A percentile compares a stretch with the other conserved stretches of the same genome.
phyloP scores from a whole-genome alignment of 2,888 invertebrate species.

The Octodonta nipae region DNA sequence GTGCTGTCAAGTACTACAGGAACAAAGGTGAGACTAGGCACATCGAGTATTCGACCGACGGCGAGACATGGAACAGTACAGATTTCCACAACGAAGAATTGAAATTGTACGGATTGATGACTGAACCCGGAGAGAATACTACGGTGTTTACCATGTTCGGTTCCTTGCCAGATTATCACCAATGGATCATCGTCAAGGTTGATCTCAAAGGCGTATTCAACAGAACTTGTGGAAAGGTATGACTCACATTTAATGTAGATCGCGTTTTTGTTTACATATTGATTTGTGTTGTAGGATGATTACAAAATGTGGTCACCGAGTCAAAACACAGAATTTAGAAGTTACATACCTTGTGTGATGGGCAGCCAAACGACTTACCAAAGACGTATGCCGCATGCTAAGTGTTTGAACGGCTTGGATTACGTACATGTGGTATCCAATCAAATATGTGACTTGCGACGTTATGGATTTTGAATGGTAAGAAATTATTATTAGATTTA shows the following conservation, averaged over 20 bases:
- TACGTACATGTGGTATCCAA: constrained; percentile 57
- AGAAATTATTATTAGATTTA: constrained; percentile 14
- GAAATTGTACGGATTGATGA: constrained; percentile 79
- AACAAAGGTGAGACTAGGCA: constrained; percentile 62
- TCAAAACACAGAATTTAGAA: constrained; percentile 40
- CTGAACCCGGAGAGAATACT: constrained; percentile 87
- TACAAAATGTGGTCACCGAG: constrained; percentile 82
- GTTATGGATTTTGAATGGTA: constrained; percentile 71
- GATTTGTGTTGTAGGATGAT: constrained; percentile 44
- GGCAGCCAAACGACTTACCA: constrained; percentile 67
- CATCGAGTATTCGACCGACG: constrained; percentile 73
- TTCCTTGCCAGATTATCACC: constrained; percentile 60
- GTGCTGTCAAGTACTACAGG: constrained; percentile 73
- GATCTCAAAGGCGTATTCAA: constrained; percentile 42
- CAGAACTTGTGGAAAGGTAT: constrained; percentile 26
- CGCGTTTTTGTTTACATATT: neutral
- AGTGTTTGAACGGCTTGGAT: constrained; percentile 70
- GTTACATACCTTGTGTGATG: constrained; percentile 57
- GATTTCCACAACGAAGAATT: constrained; percentile 58
- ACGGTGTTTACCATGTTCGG: constrained; percentile 87
- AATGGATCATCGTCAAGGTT: constrained; percentile 76
- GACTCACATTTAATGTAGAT: constrained; percentile 3
- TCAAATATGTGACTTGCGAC: constrained; percentile 65
- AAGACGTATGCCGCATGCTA: constrained; percentile 55
- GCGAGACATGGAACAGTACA: constrained; percentile 63